Percentiles rank a stretch among this genome's conserved stretches.
Evolutionary conservation across 2,113 vertebrate species (phyloP).

Genomic region (Catharus minimus): DNA sequence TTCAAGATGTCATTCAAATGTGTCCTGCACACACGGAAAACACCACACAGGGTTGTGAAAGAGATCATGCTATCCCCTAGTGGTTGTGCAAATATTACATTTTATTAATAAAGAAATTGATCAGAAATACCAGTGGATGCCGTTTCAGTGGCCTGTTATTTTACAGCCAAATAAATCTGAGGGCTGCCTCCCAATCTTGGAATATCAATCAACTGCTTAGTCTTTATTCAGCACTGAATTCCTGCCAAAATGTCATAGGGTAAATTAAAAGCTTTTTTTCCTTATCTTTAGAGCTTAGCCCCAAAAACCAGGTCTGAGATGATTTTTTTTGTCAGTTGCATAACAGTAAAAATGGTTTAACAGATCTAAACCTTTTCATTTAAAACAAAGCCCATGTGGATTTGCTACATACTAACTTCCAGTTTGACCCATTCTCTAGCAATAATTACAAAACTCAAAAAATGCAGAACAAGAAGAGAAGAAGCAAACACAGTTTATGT

Average conservation of each 20-base stretch:
- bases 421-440: background rate
- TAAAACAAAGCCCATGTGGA: background rate
- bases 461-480: background rate
- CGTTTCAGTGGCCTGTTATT: background rate
- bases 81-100: background rate
- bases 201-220: background rate
- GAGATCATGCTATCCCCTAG: background rate
- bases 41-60: background rate
- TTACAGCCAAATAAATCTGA: background rate
- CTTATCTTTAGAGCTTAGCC: conserved; percentile 43
- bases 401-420: background rate
- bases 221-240: background rate
- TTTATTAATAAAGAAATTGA: background rate
- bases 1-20: background rate
- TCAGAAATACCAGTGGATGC: background rate
- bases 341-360: conserved; percentile 51
- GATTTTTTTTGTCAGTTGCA: conserved; percentile 8
- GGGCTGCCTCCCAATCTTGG: background rate
- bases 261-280: conserved; percentile 42
- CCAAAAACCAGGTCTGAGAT: background rate
- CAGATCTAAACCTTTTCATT: conserved; percentile 25
- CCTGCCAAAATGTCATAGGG: conserved; percentile 1
- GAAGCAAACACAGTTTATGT: background rate
- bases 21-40: background rate
- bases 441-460: background rate